Conservation (phyloP, 1,140 invertebrate species). For the Nephila pilipes region DNA sequence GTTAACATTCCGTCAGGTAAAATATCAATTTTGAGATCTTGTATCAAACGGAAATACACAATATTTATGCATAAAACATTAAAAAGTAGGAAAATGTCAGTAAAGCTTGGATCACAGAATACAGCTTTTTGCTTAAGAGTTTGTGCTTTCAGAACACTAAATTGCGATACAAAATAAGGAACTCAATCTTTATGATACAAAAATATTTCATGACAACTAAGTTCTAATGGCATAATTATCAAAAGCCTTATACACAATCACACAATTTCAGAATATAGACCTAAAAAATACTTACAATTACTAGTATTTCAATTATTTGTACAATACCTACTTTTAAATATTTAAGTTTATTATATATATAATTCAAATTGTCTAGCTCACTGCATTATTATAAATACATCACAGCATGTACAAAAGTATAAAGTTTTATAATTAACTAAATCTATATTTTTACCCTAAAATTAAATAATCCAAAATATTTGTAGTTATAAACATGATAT, state of each 20-base stretch:
- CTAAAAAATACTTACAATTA: too few species aligned
- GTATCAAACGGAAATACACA: neutral
- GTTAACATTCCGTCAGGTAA: conserved; percentile 36
- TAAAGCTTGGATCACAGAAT: neutral
- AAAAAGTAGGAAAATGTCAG: neutral
- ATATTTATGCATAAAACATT: neutral
- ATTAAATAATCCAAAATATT: too few species aligned
- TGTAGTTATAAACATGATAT: too few species aligned
- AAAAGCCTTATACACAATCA: neutral
- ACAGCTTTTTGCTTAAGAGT: neutral
- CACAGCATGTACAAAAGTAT: too few species aligned
- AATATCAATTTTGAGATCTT: conserved; percentile 40
- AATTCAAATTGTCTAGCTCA: too few species aligned
- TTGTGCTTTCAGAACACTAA: neutral
- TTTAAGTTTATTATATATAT: neutral
- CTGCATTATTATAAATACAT: too few species aligned
- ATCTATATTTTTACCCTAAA: too few species aligned
- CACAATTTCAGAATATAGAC: too few species aligned
- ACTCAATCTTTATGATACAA: neutral
- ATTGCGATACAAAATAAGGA: neutral
- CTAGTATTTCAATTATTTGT: neutral
- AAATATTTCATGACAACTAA: neutral
- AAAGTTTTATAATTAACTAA: too few species aligned
- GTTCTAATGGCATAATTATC: neutral
- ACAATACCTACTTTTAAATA: neutral